These are phyloP conservation scores for Podotricha telesiphe DNA, from an alignment of 2,888 invertebrate species.

Conservation along the genomic window DNA sequence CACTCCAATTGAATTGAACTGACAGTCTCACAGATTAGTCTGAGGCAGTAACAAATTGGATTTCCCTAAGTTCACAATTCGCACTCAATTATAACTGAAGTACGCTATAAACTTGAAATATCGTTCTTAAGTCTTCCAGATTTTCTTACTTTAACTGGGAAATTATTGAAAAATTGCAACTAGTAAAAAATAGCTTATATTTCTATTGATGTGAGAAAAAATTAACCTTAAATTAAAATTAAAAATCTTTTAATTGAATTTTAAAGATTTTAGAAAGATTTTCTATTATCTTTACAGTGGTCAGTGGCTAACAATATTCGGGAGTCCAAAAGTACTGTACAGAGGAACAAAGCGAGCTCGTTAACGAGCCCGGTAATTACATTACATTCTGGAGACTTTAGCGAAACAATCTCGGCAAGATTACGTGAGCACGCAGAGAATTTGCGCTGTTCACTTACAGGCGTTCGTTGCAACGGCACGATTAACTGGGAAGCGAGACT, in stretches of 20 bases:
- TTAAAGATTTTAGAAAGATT: not conserved
- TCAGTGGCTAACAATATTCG: conserved; percentile 43
- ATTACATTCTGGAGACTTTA: conserved; percentile 72
- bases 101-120: not conserved
- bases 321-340: conserved; percentile 43
- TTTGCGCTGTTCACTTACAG: conserved; percentile 53
- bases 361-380: conserved; percentile 71
- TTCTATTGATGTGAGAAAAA: not conserved
- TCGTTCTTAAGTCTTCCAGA: not conserved
- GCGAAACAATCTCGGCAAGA: conserved; percentile 72
- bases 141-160: not conserved
- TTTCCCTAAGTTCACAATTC: conserved; percentile 10
- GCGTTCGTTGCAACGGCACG: not conserved
- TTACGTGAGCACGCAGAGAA: conserved; percentile 61
- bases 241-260: not conserved
- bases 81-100: conserved; percentile 13
- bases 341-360: conserved; percentile 50
- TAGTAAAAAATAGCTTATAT: too few species aligned
- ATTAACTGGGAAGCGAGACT: conserved; percentile 5
- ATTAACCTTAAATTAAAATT: not conserved
- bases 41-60: conserved; percentile 13
- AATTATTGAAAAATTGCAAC: not conserved
- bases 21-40: conserved; percentile 17
- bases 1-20: not conserved
- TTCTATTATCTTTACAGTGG: too few species aligned